These are phyloP conservation scores for Drosophila mettleri DNA, from an alignment of 2,888 invertebrate genomes.

Conservation along the genomic window DNA sequence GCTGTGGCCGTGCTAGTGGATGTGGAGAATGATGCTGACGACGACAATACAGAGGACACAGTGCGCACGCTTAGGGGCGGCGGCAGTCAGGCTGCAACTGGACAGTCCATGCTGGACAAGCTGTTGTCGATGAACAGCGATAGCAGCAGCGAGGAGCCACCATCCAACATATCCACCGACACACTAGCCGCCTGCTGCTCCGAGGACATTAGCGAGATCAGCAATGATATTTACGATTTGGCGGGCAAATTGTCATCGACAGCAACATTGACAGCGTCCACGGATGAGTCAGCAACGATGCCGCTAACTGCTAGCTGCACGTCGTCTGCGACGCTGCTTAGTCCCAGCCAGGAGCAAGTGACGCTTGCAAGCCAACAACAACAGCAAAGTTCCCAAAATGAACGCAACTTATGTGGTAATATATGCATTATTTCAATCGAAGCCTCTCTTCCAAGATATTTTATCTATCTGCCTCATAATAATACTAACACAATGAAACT, in stretches of 20 bases:
- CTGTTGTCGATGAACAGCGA: slow-evolving; percentile 84
- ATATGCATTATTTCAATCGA: not conserved
- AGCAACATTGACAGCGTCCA: slow-evolving; percentile 21
- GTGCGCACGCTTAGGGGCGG: slow-evolving; percentile 72
- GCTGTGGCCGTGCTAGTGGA: slow-evolving; percentile 56
- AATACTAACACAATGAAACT: slow-evolving; percentile 20
- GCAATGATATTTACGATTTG: slow-evolving; percentile 82
- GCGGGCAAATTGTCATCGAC: slow-evolving; percentile 20
- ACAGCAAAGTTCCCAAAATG: slow-evolving; percentile 74
- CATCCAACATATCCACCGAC: slow-evolving; percentile 82
- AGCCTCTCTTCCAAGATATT: not conserved
- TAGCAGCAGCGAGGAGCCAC: slow-evolving; percentile 82
- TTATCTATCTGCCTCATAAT: slow-evolving; percentile 5
- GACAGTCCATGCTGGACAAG: slow-evolving; percentile 84
- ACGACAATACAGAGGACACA: slow-evolving; percentile 82
- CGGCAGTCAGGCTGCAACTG: slow-evolving; percentile 57
- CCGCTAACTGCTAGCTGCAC: slow-evolving; percentile 9
- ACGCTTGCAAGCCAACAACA: slow-evolving; percentile 21
- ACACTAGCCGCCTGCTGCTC: slow-evolving; percentile 81
- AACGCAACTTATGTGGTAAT: slow-evolving; percentile 76
- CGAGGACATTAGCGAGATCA: slow-evolving; percentile 82
- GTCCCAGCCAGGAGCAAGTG: slow-evolving; percentile 40
- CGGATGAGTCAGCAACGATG: slow-evolving; percentile 22
- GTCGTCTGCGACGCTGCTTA: slow-evolving; percentile 7
- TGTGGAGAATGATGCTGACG: slow-evolving; percentile 81